Evolutionary conservation across 2,888 invertebrate species (phyloP), one percentile per base, ranked within the genome.

Genomic region (Clepsis dumicolana): DNA sequence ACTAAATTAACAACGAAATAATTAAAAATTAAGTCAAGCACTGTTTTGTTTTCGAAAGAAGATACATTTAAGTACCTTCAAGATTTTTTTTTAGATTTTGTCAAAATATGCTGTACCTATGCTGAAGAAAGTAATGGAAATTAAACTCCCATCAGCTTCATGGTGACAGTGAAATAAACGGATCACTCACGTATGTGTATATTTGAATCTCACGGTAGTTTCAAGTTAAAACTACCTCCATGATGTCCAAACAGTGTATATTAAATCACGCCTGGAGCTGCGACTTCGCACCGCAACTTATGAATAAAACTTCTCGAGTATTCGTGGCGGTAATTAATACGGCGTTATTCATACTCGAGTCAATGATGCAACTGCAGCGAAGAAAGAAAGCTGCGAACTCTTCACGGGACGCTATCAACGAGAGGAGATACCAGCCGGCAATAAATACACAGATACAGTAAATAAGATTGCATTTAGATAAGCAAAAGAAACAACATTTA

Each of bases 271-370:
- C 29, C 48, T 69, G 70, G 27, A 56, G 70, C 48, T 52, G 70
- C 74, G 70, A 74, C 74, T 74, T 73, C 64, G 64, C 54, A 66
- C 60, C 73, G 38, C 75, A 77, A 78, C 78, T 85, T 81, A 85
- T 85, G 82, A 86, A 87, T 87, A 67, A 87, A 83, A 84, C 75
- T 74, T 80, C 80, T 83, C 80, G 83, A 83, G 85, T 81, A 86
- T 81, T 78, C 79, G 74, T 75, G 77, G 80, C 80, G 80, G 78
- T 86, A 86, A 87, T 85, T 83, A 87, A 86, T 82, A 79, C 80
- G 79, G 78, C 75, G 80, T 82, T 85, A 89, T 87, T 86, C 85
- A 87, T 81, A 75, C 73, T 12, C 10, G 73, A 78, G 71, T 74
- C 73, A 78, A 77, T 85, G 84, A 84, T 79, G 83, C 85, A 85